Conservation (phyloP, 2,888 invertebrate genomes). For the Morpho helenor region DNA sequence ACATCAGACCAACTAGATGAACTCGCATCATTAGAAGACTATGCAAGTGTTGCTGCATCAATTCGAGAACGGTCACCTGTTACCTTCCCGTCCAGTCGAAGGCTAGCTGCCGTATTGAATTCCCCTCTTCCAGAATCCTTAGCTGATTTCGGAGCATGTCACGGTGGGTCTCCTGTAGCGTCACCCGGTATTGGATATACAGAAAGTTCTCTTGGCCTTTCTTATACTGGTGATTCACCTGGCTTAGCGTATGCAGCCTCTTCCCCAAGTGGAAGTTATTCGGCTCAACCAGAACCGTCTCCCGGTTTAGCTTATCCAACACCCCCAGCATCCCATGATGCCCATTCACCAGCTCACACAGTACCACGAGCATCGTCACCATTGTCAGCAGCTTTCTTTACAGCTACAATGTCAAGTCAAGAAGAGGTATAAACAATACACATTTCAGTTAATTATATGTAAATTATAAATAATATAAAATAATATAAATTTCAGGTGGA, state of each 20-base stretch:
- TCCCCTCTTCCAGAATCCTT: slow-evolving; percentile 88
- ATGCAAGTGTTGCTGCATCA: slow-evolving; percentile 78
- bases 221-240: slow-evolving; percentile 83
- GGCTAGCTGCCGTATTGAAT: slow-evolving; percentile 87
- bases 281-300: slow-evolving; percentile 74
- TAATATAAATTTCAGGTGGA: slow-evolving; percentile 76
- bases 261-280: slow-evolving; percentile 64
- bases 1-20: slow-evolving; percentile 82
- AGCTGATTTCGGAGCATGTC: slow-evolving; percentile 91
- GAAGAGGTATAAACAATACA: slow-evolving; percentile 77
- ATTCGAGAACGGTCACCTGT: slow-evolving; percentile 79
- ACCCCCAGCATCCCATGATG: slow-evolving; percentile 93
- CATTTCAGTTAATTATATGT: not conserved
- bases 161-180: slow-evolving; percentile 74
- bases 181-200: slow-evolving; percentile 76
- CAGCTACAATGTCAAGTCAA: slow-evolving; percentile 90
- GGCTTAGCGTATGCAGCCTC: slow-evolving; percentile 61
- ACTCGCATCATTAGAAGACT: slow-evolving; percentile 80
- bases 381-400: slow-evolving; percentile 90
- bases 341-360: slow-evolving; percentile 81
- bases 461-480: too few species aligned
- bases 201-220: slow-evolving; percentile 81
- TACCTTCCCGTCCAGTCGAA: slow-evolving; percentile 83
- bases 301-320: slow-evolving; percentile 90
- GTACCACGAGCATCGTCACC: slow-evolving; percentile 89